A percentile compares a stretch with the other conserved stretches of the same genome.
Evolutionary conservation across 2,888 invertebrate species (phyloP).

Genomic region (Hetaerina titia): DNA sequence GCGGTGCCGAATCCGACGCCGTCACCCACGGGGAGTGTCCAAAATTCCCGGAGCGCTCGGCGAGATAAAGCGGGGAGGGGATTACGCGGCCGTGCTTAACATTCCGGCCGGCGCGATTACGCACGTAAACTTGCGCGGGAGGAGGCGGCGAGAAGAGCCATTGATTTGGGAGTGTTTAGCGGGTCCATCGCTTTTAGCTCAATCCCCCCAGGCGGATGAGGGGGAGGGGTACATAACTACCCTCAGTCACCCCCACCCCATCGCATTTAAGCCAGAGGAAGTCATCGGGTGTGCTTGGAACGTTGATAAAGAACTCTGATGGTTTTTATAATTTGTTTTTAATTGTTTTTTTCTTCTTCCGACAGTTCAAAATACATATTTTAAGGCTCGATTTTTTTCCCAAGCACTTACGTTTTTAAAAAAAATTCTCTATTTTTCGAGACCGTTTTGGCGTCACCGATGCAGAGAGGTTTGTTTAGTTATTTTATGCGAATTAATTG

Average conservation of each 20-base stretch:
- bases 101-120: neutral
- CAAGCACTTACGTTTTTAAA: too few species aligned
- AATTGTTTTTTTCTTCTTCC: too few species aligned
- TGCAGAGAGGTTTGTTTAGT: too few species aligned
- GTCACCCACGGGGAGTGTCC: neutral
- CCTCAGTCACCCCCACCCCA: neutral
- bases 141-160: neutral
- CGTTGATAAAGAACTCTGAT: too few species aligned
- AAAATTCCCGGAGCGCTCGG: neutral
- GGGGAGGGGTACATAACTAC: neutral
- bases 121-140: neutral
- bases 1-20: neutral
- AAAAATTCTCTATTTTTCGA: too few species aligned
- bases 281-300: too few species aligned
- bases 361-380: too few species aligned
- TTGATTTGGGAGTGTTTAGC: slow-evolving; percentile 28
- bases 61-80: neutral
- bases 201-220: neutral
- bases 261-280: neutral
- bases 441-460: too few species aligned
- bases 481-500: too few species aligned
- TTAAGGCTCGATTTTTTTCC: too few species aligned
- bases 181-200: neutral
- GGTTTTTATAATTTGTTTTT: too few species aligned
- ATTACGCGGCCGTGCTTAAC: neutral